phyloP scores from a whole-genome alignment of 2,797 vertebrate species.

The Gallinago stenura region DNA sequence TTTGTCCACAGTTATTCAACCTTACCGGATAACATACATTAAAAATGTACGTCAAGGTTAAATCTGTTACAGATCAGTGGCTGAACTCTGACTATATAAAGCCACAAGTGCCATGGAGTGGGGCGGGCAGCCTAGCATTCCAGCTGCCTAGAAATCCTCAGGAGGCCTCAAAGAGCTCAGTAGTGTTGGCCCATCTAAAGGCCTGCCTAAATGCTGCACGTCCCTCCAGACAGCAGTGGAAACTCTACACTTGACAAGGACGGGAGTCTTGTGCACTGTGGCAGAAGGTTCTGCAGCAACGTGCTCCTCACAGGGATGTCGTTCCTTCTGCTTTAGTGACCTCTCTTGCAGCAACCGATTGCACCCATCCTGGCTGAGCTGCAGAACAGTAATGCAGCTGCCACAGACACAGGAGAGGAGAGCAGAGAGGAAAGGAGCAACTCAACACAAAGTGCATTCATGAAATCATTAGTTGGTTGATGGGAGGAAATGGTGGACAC shows the following conservation, averaged over 20 bases:
- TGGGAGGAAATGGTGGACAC: not conserved
- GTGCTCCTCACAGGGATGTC: rapidly evolving
- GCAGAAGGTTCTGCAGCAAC: not conserved
- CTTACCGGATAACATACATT: conserved; percentile 52
- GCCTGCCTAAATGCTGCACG: not conserved
- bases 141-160: conserved; percentile 64
- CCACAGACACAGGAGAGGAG: rapidly evolving
- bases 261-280: rapidly evolving
- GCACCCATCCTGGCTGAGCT: not conserved
- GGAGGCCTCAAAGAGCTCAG: conserved; percentile 44
- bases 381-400: not conserved
- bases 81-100: conserved; percentile 67
- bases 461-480: not conserved
- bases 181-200: not conserved
- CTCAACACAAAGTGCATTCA: not conserved
- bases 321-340: not conserved
- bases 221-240: not conserved
- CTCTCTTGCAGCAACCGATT: not conserved
- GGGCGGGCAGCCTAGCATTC: not conserved
- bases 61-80: conserved; percentile 37
- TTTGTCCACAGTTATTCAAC: conserved; percentile 44
- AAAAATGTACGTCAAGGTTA: conserved; percentile 41
- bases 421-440: not conserved
- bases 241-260: not conserved
- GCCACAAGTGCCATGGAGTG: conserved; percentile 16